Evolutionary conservation across 2,888 invertebrate species (phyloP), one percentile per base, ranked within the genome.

Genomic region (Drosophila austrosaltans): DNA sequence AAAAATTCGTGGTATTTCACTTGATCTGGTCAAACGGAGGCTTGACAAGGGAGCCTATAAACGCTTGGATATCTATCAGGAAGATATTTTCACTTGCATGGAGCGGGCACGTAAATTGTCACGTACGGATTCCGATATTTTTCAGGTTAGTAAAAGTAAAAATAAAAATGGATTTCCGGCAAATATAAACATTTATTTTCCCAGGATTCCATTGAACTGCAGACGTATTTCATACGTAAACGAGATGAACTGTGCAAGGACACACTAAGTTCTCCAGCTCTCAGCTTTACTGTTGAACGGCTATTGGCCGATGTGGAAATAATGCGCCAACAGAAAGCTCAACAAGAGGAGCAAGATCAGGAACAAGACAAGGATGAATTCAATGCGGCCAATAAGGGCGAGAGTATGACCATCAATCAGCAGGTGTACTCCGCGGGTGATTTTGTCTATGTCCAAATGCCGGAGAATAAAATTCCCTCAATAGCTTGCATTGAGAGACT

Each of bases 21-120:
- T 99, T 81, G 99, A 99, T 92, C 93, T 98, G 66, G 97, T 99
- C 62, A 99, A 99, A 91, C 94, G 98, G 25, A 94, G 99, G 25
- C 93, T 99, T 53, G 98, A 99, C 90, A 95, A 96, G 91, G 97
- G 98, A 0, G 94, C 97, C 3, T 99, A 99, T 92, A 96, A 97
- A 84, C 94, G 99, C 5, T 93, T 99, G 74, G 99, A 99, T 92
- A 94, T 96, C 66, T 99, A 99, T 93, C 99, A 99, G 93, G 98
- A 98, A 87, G 99, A 99, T 90, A 95, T 99, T 90, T 99, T 99
- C 91, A 95, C 96, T 40, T 97, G 99, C 75, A 95, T 99, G 90
- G 98, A 98, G 87, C 93, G 96, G 82, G 98, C 98, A 0, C 95
- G 99, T 2, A 95, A 95, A 70, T 93, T 98, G 0, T 97, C 98